phyloP scores from a whole-genome alignment of 1,140 invertebrate species.

The Pseudomyrmex gracilis region DNA sequence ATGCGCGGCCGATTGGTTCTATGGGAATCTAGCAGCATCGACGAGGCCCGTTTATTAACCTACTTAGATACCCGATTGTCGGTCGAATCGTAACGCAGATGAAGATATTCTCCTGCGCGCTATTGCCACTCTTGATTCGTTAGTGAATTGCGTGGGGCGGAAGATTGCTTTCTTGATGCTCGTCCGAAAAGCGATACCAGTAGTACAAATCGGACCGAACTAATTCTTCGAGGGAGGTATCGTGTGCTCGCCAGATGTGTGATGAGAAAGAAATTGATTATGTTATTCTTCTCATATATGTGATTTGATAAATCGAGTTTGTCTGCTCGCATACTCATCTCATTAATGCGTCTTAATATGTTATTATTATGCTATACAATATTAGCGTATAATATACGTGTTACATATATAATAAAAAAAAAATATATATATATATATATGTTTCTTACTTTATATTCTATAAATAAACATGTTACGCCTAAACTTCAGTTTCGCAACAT shows the following conservation, averaged over 20 bases:
- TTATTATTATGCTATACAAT: neutral
- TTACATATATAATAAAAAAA: neutral
- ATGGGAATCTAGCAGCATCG: conserved; percentile 77
- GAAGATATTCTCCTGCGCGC: conserved; percentile 69
- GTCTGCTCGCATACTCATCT: neutral
- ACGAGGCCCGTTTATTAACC: conserved; percentile 79
- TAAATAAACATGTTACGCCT: neutral
- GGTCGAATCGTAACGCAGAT: conserved; percentile 65
- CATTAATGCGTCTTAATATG: neutral
- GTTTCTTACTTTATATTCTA: neutral
- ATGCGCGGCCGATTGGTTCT: conserved; percentile 75
- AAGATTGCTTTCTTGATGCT: conserved; percentile 55
- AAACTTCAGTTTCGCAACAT: conserved; percentile 33
- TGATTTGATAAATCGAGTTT: conserved; percentile 43
- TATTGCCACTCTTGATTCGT: conserved; percentile 48
- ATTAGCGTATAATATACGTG: neutral
- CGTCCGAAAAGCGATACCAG: conserved; percentile 29
- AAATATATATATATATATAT: conserved; percentile 2
- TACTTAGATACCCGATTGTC: conserved; percentile 75
- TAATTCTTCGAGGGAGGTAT: conserved; percentile 36
- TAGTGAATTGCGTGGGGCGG: conserved; percentile 28
- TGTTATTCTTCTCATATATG: conserved; percentile 19
- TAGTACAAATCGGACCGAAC: conserved; percentile 3
- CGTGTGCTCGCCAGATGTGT: conserved; percentile 16
- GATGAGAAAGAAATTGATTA: conserved; percentile 45